Evolutionary conservation across 2,888 invertebrate species (phyloP).

Genomic region (Polia nebulosa): DNA sequence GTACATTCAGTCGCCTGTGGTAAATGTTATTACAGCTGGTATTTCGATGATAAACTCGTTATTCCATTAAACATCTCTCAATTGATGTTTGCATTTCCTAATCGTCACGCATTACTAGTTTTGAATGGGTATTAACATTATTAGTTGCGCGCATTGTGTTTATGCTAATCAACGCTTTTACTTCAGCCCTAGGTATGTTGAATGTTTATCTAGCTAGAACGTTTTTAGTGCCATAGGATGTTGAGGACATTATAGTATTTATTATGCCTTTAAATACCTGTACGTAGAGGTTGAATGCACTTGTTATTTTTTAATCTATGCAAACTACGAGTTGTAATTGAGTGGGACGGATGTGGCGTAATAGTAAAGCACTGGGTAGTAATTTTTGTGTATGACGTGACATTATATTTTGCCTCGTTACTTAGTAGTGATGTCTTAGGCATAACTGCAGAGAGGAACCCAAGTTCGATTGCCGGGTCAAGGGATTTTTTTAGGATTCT

Average conservation of each 20-base stretch:
- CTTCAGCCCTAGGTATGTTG: conserved; percentile 7
- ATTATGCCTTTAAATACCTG: background rate
- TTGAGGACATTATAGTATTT: conserved; percentile 30
- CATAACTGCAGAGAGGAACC: background rate
- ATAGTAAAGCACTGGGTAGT: background rate
- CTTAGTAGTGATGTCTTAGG: background rate
- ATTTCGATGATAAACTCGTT: background rate
- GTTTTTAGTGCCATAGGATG: conserved; percentile 25
- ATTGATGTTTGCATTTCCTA: conserved; percentile 16
- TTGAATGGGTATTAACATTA: conserved; percentile 34
- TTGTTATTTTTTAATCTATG: conserved; percentile 11
- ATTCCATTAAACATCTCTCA: background rate
- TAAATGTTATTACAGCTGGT: conserved; percentile 3
- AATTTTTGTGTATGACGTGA: conserved; percentile 1
- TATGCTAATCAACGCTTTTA: conserved; percentile 51
- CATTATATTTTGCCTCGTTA: background rate
- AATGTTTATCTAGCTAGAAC: conserved; percentile 25
- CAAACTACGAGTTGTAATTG: background rate
- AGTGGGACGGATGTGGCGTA: conserved; percentile 9
- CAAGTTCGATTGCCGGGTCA: background rate
- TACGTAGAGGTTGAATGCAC: conserved; percentile 3
- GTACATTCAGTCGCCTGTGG: too few relatives aligned
- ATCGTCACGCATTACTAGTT: conserved; percentile 30
- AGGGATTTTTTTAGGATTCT: too few relatives aligned
- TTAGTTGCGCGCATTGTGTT: conserved; percentile 46